Conservation (phyloP, 2,797 vertebrate genomes). For the Malurus leucopterus region DNA sequence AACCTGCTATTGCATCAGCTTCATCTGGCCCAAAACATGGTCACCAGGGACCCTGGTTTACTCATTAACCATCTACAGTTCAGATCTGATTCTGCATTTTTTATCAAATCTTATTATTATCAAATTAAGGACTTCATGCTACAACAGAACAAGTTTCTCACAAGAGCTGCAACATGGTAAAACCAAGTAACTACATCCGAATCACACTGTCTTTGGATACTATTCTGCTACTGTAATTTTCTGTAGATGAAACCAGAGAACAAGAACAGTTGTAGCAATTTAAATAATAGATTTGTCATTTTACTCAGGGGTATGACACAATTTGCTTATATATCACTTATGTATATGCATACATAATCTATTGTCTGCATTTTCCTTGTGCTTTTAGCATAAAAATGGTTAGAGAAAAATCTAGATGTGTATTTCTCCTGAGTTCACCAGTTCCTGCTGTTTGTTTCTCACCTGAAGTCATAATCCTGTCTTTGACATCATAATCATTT, state of each 20-base stretch:
- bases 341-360: not conserved
- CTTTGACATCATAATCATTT: slow-evolving; percentile 73
- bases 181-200: not conserved
- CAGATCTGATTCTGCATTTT: not conserved
- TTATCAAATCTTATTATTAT: not conserved
- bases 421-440: slow-evolving; percentile 68
- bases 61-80: not conserved
- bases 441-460: slow-evolving; percentile 69
- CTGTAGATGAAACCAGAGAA: not conserved
- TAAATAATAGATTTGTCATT: not conserved
- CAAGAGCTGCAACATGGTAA: not conserved
- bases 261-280: not conserved
- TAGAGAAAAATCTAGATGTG: slow-evolving; percentile 65
- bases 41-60: not conserved
- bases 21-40: not conserved
- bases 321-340: slow-evolving; percentile 5
- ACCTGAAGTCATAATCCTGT: slow-evolving; percentile 68
- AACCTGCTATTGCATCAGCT: not conserved
- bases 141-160: not conserved
- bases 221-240: not conserved
- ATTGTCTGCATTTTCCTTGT: slow-evolving; percentile 29
- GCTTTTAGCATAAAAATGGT: slow-evolving; percentile 56
- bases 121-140: not conserved
- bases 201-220: not conserved
- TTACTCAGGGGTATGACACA: not conserved